Percentiles rank a stretch among this genome's conserved stretches.
Conservation (phyloP, 30 jellyfish, hydroid and myxozoan species). For the Pseudorhiza aurosa region DNA sequence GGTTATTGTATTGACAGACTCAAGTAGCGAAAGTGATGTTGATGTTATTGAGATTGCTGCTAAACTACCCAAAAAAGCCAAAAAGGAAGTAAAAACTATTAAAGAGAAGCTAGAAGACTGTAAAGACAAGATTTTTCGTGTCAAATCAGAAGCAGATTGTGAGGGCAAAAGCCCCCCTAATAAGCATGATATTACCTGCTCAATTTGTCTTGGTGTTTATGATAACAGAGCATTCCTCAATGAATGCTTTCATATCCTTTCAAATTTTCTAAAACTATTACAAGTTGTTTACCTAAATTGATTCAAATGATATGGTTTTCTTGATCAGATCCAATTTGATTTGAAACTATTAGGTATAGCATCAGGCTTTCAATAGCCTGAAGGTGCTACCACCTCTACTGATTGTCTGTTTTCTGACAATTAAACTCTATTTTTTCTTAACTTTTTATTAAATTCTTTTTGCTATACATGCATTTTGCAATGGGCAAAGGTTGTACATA, state of each 20-base stretch:
- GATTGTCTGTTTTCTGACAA: background rate
- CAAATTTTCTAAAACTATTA: background rate
- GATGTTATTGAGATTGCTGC: constrained; percentile 2
- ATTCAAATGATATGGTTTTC: background rate
- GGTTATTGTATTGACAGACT: constrained; percentile 51
- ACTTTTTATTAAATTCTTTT: constrained; percentile 63
- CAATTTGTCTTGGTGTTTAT: constrained; percentile 86
- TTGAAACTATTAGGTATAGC: too few relatives aligned
- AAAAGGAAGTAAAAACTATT: constrained; percentile 2
- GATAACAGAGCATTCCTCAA: constrained; percentile 88
- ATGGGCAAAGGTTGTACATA: constrained; percentile 90
- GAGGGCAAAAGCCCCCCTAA: constrained; percentile 28
- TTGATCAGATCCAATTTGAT: too few relatives aligned
- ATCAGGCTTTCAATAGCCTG: too few relatives aligned
- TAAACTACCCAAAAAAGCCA: background rate
- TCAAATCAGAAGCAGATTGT: constrained; percentile 31
- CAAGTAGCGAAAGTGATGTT: constrained; percentile 37
- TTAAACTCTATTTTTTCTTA: background rate
- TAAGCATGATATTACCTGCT: constrained; percentile 79
- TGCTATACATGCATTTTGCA: constrained; percentile 88
- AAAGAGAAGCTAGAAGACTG: constrained; percentile 61
- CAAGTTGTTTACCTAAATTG: background rate
- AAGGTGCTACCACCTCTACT: too few relatives aligned
- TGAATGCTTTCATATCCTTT: constrained; percentile 97
- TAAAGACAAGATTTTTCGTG: constrained; percentile 28